These are phyloP conservation scores for Cryptocheilus praepositus DNA, from an alignment of 2,888 invertebrate species.

Conservation along the genomic window DNA sequence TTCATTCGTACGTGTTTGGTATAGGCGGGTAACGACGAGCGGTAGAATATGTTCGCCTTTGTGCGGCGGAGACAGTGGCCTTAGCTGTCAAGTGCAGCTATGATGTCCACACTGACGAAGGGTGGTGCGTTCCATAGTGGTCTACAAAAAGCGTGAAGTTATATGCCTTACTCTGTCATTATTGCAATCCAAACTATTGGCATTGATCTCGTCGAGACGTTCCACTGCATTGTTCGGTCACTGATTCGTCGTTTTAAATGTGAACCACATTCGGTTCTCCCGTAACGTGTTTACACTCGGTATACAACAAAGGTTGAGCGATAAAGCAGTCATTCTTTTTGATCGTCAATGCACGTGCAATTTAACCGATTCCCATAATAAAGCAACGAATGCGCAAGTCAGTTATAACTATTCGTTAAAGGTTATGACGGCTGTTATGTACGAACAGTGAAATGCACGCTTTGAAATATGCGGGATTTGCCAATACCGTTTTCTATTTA, in stretches of 20 bases:
- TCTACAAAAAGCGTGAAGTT: slow-evolving; percentile 47
- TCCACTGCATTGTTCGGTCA: slow-evolving; percentile 38
- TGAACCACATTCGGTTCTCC: too few species aligned
- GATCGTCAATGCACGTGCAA: too few species aligned
- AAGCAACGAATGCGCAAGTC: too few species aligned
- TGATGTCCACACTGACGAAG: slow-evolving; percentile 52
- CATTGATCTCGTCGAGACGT: slow-evolving; percentile 22
- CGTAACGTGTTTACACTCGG: too few species aligned
- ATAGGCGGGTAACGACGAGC: slow-evolving; percentile 40
- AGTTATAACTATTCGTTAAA: background rate
- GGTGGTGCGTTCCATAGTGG: slow-evolving; percentile 53
- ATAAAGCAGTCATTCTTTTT: too few species aligned
- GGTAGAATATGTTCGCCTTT: slow-evolving; percentile 48
- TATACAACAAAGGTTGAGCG: too few species aligned
- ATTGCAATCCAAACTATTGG: slow-evolving; percentile 6
- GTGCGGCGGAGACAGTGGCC: slow-evolving; percentile 52
- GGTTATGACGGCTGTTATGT: background rate
- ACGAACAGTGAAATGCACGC: background rate
- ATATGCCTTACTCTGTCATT: slow-evolving; percentile 46
- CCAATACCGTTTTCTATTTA: too few species aligned
- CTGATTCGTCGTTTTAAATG: slow-evolving; percentile 11
- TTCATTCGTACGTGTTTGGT: slow-evolving; percentile 31
- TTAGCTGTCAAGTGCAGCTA: slow-evolving; percentile 60
- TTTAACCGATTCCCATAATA: too few species aligned
- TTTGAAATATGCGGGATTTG: too few species aligned